Evolutionary conservation across 2,797 vertebrate genomes (phyloP).

Genomic region (Sebastes nivosus): DNA sequence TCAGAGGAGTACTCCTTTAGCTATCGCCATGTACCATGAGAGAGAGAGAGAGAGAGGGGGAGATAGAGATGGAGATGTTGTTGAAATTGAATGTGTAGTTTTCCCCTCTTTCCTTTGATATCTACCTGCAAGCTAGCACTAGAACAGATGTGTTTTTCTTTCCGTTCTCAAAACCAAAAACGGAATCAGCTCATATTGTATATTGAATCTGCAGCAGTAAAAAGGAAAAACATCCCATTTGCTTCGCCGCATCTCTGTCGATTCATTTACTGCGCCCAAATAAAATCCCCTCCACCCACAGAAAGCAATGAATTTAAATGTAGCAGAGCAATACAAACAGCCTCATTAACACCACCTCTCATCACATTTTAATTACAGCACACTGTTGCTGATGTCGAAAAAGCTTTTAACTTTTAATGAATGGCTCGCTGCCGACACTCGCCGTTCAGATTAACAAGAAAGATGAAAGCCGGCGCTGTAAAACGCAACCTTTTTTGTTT

Average conservation of each 20-base stretch:
- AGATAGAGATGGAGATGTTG: neutral
- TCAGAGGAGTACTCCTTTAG: too few relatives aligned
- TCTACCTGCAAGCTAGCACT: neutral
- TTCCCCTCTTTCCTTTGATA: neutral
- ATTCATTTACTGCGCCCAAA: neutral
- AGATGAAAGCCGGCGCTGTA: neutral
- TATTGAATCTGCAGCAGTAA: neutral
- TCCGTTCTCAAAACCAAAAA: neutral
- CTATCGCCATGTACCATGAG: neutral
- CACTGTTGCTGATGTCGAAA: slow-evolving; percentile 23
- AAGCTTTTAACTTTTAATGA: slow-evolving; percentile 38
- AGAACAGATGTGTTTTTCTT: neutral
- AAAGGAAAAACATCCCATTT: slow-evolving; percentile 3
- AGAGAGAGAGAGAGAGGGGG: too few relatives aligned
- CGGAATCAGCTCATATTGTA: neutral
- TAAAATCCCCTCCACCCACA: neutral
- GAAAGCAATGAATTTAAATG: slow-evolving; percentile 20
- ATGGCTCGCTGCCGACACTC: slow-evolving; percentile 4
- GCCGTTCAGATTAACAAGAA: neutral
- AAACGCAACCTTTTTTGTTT: neutral
- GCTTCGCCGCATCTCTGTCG: neutral
- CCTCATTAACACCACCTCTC: slow-evolving; percentile 23
- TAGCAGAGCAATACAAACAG: neutral
- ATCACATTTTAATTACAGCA: slow-evolving; percentile 40
- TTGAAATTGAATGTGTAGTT: too few relatives aligned